These are phyloP conservation scores for Emydoidea blandingii DNA, from an alignment of 2,797 vertebrate species.

Conservation along the genomic window DNA sequence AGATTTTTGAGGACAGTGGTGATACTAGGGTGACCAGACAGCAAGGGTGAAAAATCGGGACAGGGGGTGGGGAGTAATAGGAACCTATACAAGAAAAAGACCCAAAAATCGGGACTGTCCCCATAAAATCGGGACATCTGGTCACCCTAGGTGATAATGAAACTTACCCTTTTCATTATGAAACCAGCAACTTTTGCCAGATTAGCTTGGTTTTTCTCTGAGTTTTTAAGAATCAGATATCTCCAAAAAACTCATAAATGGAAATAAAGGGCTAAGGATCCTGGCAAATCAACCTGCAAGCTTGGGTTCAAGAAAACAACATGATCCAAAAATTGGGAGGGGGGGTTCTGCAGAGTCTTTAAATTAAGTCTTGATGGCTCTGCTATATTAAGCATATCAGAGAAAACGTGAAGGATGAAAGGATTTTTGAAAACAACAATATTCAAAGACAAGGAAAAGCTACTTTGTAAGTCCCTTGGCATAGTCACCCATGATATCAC, in stretches of 20 bases:
- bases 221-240: neutral
- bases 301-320: neutral
- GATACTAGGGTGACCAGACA: neutral
- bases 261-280: neutral
- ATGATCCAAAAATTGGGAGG: neutral
- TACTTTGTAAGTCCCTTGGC: constrained; percentile 57
- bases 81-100: no score
- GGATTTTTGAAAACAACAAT: constrained; percentile 35
- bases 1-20: rapidly evolving
- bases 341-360: neutral
- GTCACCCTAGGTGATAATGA: neutral
- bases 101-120: no score
- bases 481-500: constrained; percentile 64
- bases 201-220: neutral
- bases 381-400: neutral
- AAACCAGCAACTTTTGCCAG: neutral
- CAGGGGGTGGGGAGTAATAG: no score
- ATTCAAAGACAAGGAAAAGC: constrained; percentile 22
- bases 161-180: neutral
- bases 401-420: neutral
- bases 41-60: no score
- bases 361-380: neutral
- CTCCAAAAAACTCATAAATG: neutral
- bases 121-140: no score
- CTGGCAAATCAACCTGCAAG: neutral